Base-by-base conservation (phyloP, 2,888 invertebrate genomes). In the Miltochrista miniata region DNA sequence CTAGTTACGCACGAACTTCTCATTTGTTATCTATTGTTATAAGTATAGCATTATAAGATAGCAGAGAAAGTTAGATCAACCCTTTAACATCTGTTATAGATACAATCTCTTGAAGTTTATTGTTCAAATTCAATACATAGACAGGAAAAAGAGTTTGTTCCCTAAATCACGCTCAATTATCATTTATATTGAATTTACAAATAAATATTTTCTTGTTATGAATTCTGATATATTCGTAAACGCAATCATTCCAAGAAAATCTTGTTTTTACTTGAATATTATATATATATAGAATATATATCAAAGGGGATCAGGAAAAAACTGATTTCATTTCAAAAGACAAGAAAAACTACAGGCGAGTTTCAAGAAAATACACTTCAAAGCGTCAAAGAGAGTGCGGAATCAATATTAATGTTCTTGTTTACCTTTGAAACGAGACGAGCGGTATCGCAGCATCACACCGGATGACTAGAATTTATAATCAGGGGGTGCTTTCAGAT, bases 391-490 rank as follows among this genome's bases (percentile, higher is more conserved):
- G 88, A 79, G 81, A 79, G 75, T 76, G 70, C 76, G 80, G 78
- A 81, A 88, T 90, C 88, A 89, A 89, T 90, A 89, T 89, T 90
- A 86, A 90, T 87, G 83, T 76, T 75, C 83, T 84, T 88, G 85
- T 89, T 87, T 87, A 85, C 85, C 82, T 87, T 89, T 89, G 87
- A 87, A 81, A 74, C 72, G 75, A 72, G 68, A 70, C 48, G 51
- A 47, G 47, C 66, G 64, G 68, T 66, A 69, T 70, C 67, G 72
- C 74, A 72, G 74, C 72, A 71, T 70, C 79, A 70, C 81, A 76
- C 74, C 79, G 84, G 84, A 82, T 83, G 85, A 79, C 79, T 80
- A 74, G 85, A 83, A 88, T 87, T 85, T 79, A 85, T 85, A 88
- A 88, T 85, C 81, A 83, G 83, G 87, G 18, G 90, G 89, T 83